These are phyloP conservation scores for Penaeus vannamei DNA, from an alignment of 1,140 invertebrate species.

Conservation along the genomic window DNA sequence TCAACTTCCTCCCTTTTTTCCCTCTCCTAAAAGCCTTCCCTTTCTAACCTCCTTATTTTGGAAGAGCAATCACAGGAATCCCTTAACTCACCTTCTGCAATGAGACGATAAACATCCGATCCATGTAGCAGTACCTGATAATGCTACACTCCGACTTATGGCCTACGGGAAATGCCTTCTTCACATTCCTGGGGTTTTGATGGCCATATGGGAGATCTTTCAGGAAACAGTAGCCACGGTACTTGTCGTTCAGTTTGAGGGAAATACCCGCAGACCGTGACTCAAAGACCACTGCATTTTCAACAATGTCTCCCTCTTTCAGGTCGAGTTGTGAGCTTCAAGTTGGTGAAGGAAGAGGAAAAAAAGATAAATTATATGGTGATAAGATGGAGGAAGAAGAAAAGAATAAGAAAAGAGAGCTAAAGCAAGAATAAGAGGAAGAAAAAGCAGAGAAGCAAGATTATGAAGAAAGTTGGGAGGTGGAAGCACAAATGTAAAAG, in stretches of 20 bases:
- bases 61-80: too few relatives aligned
- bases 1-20: too few relatives aligned
- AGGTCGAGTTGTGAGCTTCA: conserved; percentile 9
- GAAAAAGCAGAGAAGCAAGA: too few relatives aligned
- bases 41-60: too few relatives aligned
- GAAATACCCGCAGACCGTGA: conserved; percentile 4
- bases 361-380: neutral
- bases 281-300: conserved; percentile 30
- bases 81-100: conserved; percentile 37
- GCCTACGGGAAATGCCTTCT: conserved; percentile 30
- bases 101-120: conserved; percentile 47
- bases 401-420: too few relatives aligned
- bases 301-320: conserved; percentile 31
- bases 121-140: conserved; percentile 40
- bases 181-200: neutral
- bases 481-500: too few relatives aligned
- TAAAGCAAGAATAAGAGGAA: too few relatives aligned
- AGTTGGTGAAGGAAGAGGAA: neutral
- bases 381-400: too few relatives aligned
- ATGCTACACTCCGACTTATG: neutral
- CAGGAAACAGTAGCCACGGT: conserved; percentile 34
- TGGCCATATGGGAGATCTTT: conserved; percentile 32
- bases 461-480: too few relatives aligned
- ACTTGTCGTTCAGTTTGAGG: conserved; percentile 24
- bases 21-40: too few relatives aligned